Base-by-base conservation (phyloP, 2,113 vertebrate species). In the Oncorhynchus mykiss region DNA sequence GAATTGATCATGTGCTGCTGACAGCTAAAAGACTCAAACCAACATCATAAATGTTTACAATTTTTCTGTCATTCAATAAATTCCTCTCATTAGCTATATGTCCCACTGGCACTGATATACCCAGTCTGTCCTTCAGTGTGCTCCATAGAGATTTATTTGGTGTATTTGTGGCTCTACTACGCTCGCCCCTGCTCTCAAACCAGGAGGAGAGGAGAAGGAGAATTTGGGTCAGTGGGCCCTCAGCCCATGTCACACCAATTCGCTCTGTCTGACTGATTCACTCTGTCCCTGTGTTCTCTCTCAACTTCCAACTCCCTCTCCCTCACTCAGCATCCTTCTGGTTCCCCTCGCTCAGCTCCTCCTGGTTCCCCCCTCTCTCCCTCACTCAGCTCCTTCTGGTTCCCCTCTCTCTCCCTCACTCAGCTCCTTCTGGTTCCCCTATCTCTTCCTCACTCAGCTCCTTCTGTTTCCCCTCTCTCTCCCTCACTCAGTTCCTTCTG, bases 211-310 rank as follows among this genome's bases (percentile, higher is more conserved):
- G 70, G 45, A 22, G 54, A 16, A 60, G 74, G 70, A 79, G 78
- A 82, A 88, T 87, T 60, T 89, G 85, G 85, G 87, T 90, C 86
- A 87, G 78, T 81, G 77, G 76, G 77, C 72, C 70, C 71, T 73
- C 68, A 74, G 74, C 78, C 76, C 49, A 3, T 78, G 48, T 79
- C 82, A 82, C 60, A 67, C 75, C 57, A 76, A 80, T 82, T 82
- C 14, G 12, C 68, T 77, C 29, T 75, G 51, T 82, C 80, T 80
- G 76, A 79, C 4, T 80, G 82, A 82, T 83, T 73, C 72, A 60
- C 49, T 62, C 71, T 68, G 18, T 75, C 39, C 49, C 34, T 14
- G 59, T 72, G 54, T 78, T 69, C 67, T 71, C 69, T 9, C 16
- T 0, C 75, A 25, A 49, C 67, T 31, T 31, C 74, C 67, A 67